These are phyloP conservation scores for Peromyscus attwateri DNA, from an alignment of 2,797 vertebrate species.

Conservation along the genomic window DNA sequence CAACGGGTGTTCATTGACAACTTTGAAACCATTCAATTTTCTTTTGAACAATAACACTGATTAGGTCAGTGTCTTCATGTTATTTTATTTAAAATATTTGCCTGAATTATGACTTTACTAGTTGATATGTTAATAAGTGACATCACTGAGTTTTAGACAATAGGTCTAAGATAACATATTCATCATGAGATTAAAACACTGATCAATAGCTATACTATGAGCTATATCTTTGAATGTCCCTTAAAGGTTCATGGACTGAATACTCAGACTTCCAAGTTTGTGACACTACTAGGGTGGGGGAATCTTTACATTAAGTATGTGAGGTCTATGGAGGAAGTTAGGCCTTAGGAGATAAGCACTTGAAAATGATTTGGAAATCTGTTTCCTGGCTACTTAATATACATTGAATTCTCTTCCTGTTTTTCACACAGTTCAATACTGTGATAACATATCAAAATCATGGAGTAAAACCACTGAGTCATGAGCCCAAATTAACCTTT, in stretches of 20 bases:
- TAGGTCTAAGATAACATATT: not conserved
- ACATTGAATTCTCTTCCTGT: fast-evolving
- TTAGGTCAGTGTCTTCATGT: not conserved
- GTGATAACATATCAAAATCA: not conserved
- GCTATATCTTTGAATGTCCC: not conserved
- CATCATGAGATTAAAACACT: not conserved
- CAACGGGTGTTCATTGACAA: not conserved
- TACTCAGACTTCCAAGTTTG: too few relatives aligned
- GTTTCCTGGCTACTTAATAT: not conserved
- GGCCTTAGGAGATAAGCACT: not conserved
- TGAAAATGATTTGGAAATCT: not conserved
- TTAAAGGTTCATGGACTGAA: not conserved
- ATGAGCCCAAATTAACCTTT: not conserved
- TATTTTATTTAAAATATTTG: not conserved
- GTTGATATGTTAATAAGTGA: not conserved
- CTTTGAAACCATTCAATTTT: not conserved
- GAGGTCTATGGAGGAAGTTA: not conserved
- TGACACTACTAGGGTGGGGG: not conserved
- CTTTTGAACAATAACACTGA: not conserved
- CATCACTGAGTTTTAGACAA: not conserved
- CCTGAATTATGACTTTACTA: not conserved
- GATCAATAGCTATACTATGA: not conserved
- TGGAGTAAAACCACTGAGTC: too few relatives aligned
- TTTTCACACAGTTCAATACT: too few relatives aligned
- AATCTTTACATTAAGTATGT: not conserved